Evolutionary conservation across 1,140 invertebrate genomes (phyloP).

Genomic region (Schlechtendalia chinensis): DNA sequence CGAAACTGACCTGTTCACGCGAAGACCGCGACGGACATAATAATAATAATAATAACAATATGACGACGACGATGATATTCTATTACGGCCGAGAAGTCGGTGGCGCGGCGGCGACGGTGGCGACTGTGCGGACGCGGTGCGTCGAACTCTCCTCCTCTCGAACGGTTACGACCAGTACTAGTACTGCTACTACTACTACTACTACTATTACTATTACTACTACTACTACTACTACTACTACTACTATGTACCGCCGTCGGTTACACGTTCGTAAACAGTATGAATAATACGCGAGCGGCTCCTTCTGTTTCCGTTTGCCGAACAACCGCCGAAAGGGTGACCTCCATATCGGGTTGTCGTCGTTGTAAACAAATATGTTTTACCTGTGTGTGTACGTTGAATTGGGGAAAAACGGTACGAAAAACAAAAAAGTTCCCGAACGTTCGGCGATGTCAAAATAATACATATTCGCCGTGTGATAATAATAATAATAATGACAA

Average conservation of each 20-base stretch:
- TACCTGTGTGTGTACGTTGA: not conserved
- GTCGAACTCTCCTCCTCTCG: conserved; percentile 34
- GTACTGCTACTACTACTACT: not conserved
- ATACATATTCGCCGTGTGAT: no score
- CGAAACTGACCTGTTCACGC: conserved; percentile 43
- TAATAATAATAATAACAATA: no score
- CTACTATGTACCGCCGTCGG: not conserved
- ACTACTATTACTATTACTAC: not conserved
- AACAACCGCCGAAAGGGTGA: conserved; percentile 18
- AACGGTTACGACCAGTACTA: no score
- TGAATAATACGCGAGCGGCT: not conserved
- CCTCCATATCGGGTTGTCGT: conserved; percentile 23
- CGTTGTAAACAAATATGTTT: not conserved
- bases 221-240: not conserved
- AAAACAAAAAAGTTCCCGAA: no score
- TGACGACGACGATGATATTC: no score
- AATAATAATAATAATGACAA: no score
- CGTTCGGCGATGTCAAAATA: no score
- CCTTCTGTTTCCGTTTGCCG: conserved; percentile 30
- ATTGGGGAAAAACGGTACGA: no score
- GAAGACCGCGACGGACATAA: conserved; percentile 37
- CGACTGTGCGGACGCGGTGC: conserved; percentile 5
- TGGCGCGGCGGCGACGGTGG: not conserved
- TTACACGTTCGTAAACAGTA: not conserved
- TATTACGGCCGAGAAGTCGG: not conserved